phyloP scores from a whole-genome alignment of 2,113 vertebrate species.

The Ahaetulla prasina region DNA sequence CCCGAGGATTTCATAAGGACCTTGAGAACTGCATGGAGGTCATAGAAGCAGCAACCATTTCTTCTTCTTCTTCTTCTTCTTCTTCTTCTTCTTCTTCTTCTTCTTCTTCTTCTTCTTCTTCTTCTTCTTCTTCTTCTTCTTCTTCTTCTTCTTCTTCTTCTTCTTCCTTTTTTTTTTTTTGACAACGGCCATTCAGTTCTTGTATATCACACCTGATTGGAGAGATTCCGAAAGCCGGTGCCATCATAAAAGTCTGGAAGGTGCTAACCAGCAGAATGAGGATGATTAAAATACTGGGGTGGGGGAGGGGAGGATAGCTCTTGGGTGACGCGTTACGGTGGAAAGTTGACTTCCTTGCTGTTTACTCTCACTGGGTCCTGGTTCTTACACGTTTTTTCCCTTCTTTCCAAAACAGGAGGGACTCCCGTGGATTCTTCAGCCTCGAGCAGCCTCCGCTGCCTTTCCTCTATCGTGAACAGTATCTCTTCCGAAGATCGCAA shows the following conservation, averaged over 20 bases:
- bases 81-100: too few relatives aligned
- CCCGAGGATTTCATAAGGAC: neutral
- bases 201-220: neutral
- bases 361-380: neutral
- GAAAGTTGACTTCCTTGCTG: neutral
- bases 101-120: too few relatives aligned
- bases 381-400: neutral
- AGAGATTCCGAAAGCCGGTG: neutral
- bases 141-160: too few relatives aligned
- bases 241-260: neutral
- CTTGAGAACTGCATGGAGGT: neutral
- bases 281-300: neutral
- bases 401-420: constrained; percentile 57
- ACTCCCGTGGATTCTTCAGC: constrained; percentile 76
- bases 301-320: neutral
- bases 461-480: constrained; percentile 97
- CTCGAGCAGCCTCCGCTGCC: constrained; percentile 88
- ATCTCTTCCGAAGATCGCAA: constrained; percentile 86
- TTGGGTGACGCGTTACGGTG: neutral
- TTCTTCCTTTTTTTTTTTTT: neutral
- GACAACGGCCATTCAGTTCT: neutral
- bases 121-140: neutral
- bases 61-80: neutral
- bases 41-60: neutral
- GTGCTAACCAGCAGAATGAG: neutral